Evolutionary conservation across 2,888 invertebrate species (phyloP).

Genomic region (Glyphotaelius pellucidus): DNA sequence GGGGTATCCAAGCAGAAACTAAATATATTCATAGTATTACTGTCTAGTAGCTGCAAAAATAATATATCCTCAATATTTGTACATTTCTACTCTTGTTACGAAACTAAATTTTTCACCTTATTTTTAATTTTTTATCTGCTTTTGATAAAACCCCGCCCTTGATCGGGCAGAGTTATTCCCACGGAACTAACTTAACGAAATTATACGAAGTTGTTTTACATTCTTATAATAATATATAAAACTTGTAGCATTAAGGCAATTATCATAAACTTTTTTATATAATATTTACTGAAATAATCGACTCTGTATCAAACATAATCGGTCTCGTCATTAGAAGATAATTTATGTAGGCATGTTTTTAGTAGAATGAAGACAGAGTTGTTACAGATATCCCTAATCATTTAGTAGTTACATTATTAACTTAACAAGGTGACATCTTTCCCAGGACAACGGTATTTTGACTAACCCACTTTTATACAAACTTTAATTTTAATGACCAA

Average conservation of each 20-base stretch:
- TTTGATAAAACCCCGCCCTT: slow-evolving; percentile 45
- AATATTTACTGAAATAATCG: slow-evolving; percentile 65
- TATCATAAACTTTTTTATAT: slow-evolving; percentile 64
- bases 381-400: slow-evolving; percentile 34
- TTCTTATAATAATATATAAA: slow-evolving; percentile 64
- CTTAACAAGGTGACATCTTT: slow-evolving; percentile 60
- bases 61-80: slow-evolving; percentile 51
- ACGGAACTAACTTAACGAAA: slow-evolving; percentile 60
- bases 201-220: slow-evolving; percentile 64
- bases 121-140: slow-evolving; percentile 59
- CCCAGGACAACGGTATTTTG: slow-evolving; percentile 56
- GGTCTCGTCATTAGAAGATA: slow-evolving; percentile 65
- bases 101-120: slow-evolving; percentile 51
- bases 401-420: slow-evolving; percentile 44
- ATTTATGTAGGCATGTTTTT: slow-evolving; percentile 60
- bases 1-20: slow-evolving; percentile 38
- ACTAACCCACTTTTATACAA: slow-evolving; percentile 65
- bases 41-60: slow-evolving; percentile 22
- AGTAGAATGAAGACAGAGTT: slow-evolving; percentile 62
- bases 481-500: slow-evolving; percentile 65
- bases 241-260: slow-evolving; percentile 63
- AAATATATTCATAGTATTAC: slow-evolving; percentile 40
- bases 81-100: slow-evolving; percentile 61
- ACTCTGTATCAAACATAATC: slow-evolving; percentile 64
- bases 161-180: slow-evolving; percentile 54